Evolutionary conservation across 2,888 invertebrate species (phyloP), one percentile per base, ranked within the genome.

Genomic region (Drosophila fungiperda): DNA sequence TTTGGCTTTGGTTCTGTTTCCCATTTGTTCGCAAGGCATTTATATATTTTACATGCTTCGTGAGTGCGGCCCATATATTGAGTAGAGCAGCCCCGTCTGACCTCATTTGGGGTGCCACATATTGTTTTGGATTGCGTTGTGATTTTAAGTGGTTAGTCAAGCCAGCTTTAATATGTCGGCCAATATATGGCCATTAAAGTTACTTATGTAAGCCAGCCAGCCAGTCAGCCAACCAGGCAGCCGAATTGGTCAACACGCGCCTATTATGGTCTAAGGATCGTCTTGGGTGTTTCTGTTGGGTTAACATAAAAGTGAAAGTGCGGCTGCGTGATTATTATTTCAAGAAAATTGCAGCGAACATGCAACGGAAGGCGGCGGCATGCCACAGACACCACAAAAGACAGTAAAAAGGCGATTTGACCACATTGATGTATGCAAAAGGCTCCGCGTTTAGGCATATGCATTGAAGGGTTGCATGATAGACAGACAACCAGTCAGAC

Each of bases 271-370:
- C 8, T 59, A 49, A 35, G 50, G 48, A 70, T 68, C 57, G 55
- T 53, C 55, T 49, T 33, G 29, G 32, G 29, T 29, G 48, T 5
- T 9, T 40, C 9, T 20, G 53, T 58, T 65, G 77, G 83, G 74
- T 64, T 81, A 87, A 80, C 78, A 76, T 67, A 78, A 86, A 87
- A 86, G 89, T 73, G 85, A 86, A 87, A 86, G 88, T 88, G 63
- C 70, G 67, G 67, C 69, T 68, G 68, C 70, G 78, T 87, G 79
- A 88, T 83, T 76, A 79, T 76, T 87, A 73, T 85, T 85, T 77
- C 65, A 82, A 68, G 81, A 70, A 89, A 87, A 89, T 83, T 88
- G 88, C 79, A 79, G 59, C 12, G 7, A 71, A 68, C 90, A 90
- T 88, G 86, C 86, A 86, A 87, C 55, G 58, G 61, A 52, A 26